Evolutionary conservation across 2,113 vertebrate genomes (phyloP).

Genomic region (Menidia beryllina): DNA sequence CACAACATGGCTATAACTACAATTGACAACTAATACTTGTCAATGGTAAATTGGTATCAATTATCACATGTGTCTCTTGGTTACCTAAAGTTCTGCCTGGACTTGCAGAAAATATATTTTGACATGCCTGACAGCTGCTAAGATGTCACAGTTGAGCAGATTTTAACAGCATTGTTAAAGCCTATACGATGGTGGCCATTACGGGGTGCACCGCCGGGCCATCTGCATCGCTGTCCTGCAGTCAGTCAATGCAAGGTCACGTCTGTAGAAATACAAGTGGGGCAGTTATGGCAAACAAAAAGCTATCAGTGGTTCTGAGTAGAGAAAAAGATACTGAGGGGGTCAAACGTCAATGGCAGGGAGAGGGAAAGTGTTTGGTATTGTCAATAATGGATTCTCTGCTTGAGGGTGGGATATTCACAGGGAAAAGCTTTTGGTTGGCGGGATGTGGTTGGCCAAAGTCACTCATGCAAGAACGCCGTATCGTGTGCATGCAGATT

Average conservation of each 20-base stretch:
- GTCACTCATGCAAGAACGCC: slow-evolving; percentile 52
- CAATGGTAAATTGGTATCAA: slow-evolving; percentile 50
- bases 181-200: slow-evolving; percentile 57
- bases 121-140: slow-evolving; percentile 45
- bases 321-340: slow-evolving; percentile 66
- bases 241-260: slow-evolving; percentile 69
- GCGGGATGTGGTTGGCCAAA: slow-evolving; percentile 56
- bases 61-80: slow-evolving; percentile 60
- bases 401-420: slow-evolving; percentile 57
- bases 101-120: slow-evolving; percentile 52
- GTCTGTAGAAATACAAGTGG: slow-evolving; percentile 71
- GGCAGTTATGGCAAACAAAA: slow-evolving; percentile 81
- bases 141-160: slow-evolving; percentile 44
- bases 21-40: slow-evolving; percentile 15
- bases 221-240: slow-evolving; percentile 61
- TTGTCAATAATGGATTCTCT: slow-evolving; percentile 77
- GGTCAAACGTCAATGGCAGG: slow-evolving; percentile 79
- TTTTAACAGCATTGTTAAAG: slow-evolving; percentile 51
- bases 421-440: slow-evolving; percentile 59
- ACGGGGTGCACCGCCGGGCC: slow-evolving; percentile 33
- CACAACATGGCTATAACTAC: slow-evolving; percentile 8
- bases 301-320: slow-evolving; percentile 80
- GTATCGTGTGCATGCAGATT: slow-evolving; percentile 40
- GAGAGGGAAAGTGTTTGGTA: slow-evolving; percentile 71
- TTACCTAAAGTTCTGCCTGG: slow-evolving; percentile 39